These are phyloP conservation scores for Gymnosoma rotundatum DNA, from an alignment of 2,888 invertebrate species.

Conservation along the genomic window DNA sequence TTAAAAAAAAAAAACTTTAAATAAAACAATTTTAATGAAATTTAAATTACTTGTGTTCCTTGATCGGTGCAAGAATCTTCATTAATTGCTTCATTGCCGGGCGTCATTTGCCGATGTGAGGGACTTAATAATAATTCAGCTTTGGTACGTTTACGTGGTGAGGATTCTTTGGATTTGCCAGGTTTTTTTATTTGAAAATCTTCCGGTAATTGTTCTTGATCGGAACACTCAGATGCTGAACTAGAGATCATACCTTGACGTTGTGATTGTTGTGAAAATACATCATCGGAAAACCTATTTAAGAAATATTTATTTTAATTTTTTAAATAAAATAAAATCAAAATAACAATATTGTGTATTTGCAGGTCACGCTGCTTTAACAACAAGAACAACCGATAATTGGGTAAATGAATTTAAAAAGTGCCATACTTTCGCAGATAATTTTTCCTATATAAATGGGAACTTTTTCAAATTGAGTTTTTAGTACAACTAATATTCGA, in stretches of 20 bases:
- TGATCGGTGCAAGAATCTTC: constrained; percentile 63
- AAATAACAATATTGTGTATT: too few relatives aligned
- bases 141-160: constrained; percentile 78
- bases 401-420: too few relatives aligned
- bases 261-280: constrained; percentile 87
- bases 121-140: constrained; percentile 81
- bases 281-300: constrained; percentile 86
- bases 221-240: constrained; percentile 77
- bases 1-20: constrained; percentile 3
- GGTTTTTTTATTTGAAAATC: constrained; percentile 72
- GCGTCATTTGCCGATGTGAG: constrained; percentile 81
- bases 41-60: constrained; percentile 67
- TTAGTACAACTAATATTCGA: too few relatives aligned
- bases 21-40: background rate
- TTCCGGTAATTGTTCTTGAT: constrained; percentile 79
- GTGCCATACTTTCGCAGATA: too few relatives aligned
- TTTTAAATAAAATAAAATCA: background rate
- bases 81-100: constrained; percentile 75
- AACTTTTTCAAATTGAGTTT: too few relatives aligned
- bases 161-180: constrained; percentile 74
- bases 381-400: too few relatives aligned
- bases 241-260: constrained; percentile 82
- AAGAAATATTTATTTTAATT: constrained; percentile 44
- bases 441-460: too few relatives aligned
- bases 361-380: too few relatives aligned